phyloP scores from a whole-genome alignment of 2,888 invertebrate species.

The Cremastinae sp. region DNA sequence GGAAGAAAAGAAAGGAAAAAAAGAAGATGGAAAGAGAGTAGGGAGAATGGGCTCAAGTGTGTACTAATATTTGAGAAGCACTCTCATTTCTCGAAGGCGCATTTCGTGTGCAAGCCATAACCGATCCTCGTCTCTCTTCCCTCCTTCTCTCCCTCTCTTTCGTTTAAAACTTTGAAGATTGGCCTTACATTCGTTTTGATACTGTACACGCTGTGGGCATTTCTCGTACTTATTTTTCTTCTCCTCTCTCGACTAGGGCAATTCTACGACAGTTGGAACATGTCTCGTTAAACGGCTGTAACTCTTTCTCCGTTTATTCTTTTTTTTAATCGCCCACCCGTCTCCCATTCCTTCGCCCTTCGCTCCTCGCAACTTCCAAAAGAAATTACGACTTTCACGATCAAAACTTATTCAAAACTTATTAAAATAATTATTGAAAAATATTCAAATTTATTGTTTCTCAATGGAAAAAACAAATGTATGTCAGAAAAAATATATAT shows the following conservation, averaged over 20 bases:
- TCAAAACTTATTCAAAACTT: no score
- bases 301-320: constrained; percentile 8
- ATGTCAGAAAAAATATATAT: no score
- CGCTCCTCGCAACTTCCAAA: no score
- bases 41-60: not conserved
- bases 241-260: not conserved
- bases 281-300: not conserved
- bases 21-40: constrained; percentile 33
- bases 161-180: no score
- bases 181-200: constrained; percentile 66
- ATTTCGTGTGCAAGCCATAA: constrained; percentile 42
- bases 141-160: no score
- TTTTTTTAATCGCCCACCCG: constrained; percentile 13
- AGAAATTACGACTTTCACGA: no score
- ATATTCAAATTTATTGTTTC: no score
- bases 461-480: no score
- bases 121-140: constrained; percentile 3
- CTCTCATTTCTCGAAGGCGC: constrained; percentile 64
- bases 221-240: constrained; percentile 16
- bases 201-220: constrained; percentile 42
- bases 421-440: no score
- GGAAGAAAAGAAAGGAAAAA: constrained; percentile 22
- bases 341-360: constrained; percentile 6
- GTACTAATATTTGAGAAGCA: constrained; percentile 72
- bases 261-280: no score